Percentiles rank a stretch among this genome's conserved stretches.
Conservation (phyloP, 1,140 invertebrate genomes). For the Bombyx mori region ASM3026992v2 NC_085107.1:6578001-6578500, state of each 20-base stretch:
- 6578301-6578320: neutral
- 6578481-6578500: neutral
- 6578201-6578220: slow-evolving; percentile 25
- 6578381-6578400: slow-evolving; percentile 8
- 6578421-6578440: slow-evolving; percentile 1
- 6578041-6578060: neutral
- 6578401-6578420: slow-evolving; percentile 3
- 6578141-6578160: slow-evolving; percentile 22
- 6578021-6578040: too few relatives aligned
- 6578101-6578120: slow-evolving; percentile 12
- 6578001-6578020: too few relatives aligned
- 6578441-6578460: neutral
- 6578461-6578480: neutral
- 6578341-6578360: slow-evolving; percentile 6
- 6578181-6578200: slow-evolving; percentile 16
- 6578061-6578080: neutral
- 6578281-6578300: slow-evolving; percentile 14
- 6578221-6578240: slow-evolving; percentile 26
- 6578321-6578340: neutral
- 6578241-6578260: slow-evolving; percentile 21
- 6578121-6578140: slow-evolving; percentile 19
- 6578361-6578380: slow-evolving; percentile 1
- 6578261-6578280: slow-evolving; percentile 21
- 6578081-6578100: neutral
- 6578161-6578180: slow-evolving; percentile 28